These are phyloP conservation scores for Drosophila austrosaltans DNA, from an alignment of 2,888 invertebrate species.

Conservation along the genomic window DNA sequence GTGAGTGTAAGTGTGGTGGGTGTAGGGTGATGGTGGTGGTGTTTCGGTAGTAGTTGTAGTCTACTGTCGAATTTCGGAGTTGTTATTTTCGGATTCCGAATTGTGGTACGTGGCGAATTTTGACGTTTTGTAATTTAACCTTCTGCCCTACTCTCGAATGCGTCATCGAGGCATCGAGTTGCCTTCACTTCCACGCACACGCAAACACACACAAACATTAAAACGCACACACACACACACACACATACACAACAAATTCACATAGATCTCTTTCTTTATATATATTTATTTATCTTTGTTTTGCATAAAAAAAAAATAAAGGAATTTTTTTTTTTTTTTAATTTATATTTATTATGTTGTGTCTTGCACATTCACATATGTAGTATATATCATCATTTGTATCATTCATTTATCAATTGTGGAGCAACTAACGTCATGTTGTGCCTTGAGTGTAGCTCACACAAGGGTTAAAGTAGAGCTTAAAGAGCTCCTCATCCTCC, in stretches of 20 bases:
- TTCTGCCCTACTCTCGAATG: slow-evolving; percentile 80
- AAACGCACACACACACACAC: slow-evolving; percentile 2
- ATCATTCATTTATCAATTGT: slow-evolving; percentile 29
- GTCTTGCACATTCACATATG: background rate
- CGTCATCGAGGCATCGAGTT: slow-evolving; percentile 76
- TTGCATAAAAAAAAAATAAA: background rate
- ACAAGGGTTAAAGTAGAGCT: slow-evolving; percentile 27
- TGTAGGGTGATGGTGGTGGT: background rate
- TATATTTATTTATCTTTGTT: slow-evolving; percentile 11
- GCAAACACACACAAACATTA: background rate
- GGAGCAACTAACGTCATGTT: slow-evolving; percentile 62
- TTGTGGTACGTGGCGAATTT: slow-evolving; percentile 74
- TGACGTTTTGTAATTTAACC: slow-evolving; percentile 54
- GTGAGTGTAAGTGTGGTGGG: background rate
- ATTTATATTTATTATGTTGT: background rate
- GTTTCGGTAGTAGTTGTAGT: background rate
- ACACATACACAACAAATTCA: background rate
- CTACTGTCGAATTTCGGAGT: slow-evolving; percentile 33
- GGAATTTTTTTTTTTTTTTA: background rate
- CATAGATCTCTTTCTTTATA: background rate
- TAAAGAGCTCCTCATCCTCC: slow-evolving; percentile 37
- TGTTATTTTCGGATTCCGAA: slow-evolving; percentile 60
- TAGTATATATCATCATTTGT: background rate
- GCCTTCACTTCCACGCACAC: slow-evolving; percentile 18
- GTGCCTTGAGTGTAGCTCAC: slow-evolving; percentile 39